Base-by-base conservation (phyloP, 1,140 invertebrate genomes). In the Eubasilissa regina region DNA sequence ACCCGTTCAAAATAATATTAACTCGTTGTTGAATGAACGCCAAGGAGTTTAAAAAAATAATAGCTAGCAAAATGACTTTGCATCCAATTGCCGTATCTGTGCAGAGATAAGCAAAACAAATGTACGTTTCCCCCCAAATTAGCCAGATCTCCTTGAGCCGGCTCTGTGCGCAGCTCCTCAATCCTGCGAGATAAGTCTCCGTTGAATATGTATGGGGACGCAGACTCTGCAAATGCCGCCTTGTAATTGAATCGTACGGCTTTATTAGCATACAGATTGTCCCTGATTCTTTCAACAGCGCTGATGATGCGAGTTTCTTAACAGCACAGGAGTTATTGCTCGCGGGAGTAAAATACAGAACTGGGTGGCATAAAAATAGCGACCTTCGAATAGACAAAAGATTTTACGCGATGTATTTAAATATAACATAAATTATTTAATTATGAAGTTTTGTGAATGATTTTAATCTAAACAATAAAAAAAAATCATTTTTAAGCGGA, bases 231-330 rank as follows among this genome's bases (percentile, higher is more conserved):
- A 78, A 78, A 64, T 64, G 66, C 68, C 56, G 77, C 25, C 77
- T 66, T 78, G 66, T 73, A 73, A 78, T 78, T 78, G 68, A 78
- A 78, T 78, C 77, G 77, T 62, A 78, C 60, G 77, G 25, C 77
- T 78, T 77, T 77, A 77, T 77, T 77, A 77, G 76, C 76, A 70
- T 77, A 77, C 76, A 77, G 76, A 77, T 77, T 77, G 76, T 77
- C 76, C 70, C 62, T 62, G 76, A 77, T 77, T 77, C 76, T 77
- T 77, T 77, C 64, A 68, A 45, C 75, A 60, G 21, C 58, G 21
- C 64, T 76, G 74, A 62, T 76, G 74, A 76, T 70, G 62, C 60
- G 44, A 47, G 53, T 73, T 73, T 56, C 70, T 73, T 73, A 73
- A 55, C 48, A 51, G 53, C 13, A 51, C 47, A 43, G 66, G 66